Percentiles rank a stretch among this genome's conserved stretches.
phyloP scores from a whole-genome alignment of 92 coral and sea anemone genomes.

The Isaurus tuberculatus region DNA sequence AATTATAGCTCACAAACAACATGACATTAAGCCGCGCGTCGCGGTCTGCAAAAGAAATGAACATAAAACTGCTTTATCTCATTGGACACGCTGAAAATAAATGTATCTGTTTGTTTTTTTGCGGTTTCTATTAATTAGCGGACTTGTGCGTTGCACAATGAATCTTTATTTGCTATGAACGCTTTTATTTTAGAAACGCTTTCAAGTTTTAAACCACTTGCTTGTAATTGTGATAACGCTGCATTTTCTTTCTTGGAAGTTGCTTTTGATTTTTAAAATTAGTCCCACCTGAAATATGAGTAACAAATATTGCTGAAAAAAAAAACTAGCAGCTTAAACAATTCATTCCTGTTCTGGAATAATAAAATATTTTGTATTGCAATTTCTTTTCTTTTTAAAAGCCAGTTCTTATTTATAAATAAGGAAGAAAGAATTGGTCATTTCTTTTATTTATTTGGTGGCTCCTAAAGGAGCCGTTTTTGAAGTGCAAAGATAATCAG shows the following conservation, averaged over 20 bases:
- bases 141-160: neutral
- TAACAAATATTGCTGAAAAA: neutral
- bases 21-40: neutral
- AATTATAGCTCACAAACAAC: neutral
- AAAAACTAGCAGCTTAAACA: neutral
- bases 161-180: neutral
- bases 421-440: constrained; percentile 3
- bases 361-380: neutral
- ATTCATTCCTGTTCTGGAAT: neutral
- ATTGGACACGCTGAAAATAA: neutral
- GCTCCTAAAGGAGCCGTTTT: constrained; percentile 79
- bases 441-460: constrained; percentile 57
- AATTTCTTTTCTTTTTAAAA: too few relatives aligned
- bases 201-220: neutral
- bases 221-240: neutral
- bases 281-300: neutral
- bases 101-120: neutral
- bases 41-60: neutral
- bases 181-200: neutral
- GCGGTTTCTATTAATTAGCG: neutral
- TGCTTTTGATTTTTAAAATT: neutral
- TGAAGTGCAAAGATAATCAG: neutral
- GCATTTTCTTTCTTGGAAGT: neutral
- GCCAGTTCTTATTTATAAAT: neutral
- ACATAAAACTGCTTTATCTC: neutral